These are phyloP conservation scores for Panthera uncia DNA, from an alignment of 2,113 vertebrate species.

Conservation along the genomic window DNA sequence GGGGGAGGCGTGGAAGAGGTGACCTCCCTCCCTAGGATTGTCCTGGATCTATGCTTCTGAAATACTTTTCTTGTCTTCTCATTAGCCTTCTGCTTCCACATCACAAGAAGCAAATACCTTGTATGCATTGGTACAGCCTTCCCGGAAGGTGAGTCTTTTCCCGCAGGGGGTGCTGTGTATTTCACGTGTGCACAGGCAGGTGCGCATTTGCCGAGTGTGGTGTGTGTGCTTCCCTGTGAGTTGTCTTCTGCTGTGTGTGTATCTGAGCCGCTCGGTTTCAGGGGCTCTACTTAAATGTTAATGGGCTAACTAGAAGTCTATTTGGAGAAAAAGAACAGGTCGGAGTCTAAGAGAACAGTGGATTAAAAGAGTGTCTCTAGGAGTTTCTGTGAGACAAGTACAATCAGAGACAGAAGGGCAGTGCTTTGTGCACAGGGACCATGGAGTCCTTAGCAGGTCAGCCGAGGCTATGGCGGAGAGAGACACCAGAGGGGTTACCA, in stretches of 20 bases:
- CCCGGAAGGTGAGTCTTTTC: conserved; percentile 41
- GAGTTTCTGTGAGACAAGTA: not conserved
- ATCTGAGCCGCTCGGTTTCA: not conserved
- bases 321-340: not conserved
- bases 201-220: not conserved
- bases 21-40: not conserved
- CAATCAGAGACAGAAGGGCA: not conserved
- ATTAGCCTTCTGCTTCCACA: conserved; percentile 5
- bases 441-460: not conserved
- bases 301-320: not conserved
- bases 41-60: not conserved
- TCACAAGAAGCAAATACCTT: not conserved
- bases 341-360: not conserved
- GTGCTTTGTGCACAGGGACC: not conserved
- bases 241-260: not conserved
- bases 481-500: not conserved
- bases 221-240: not conserved
- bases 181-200: not conserved
- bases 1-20: not conserved
- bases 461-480: not conserved
- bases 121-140: conserved; percentile 9
- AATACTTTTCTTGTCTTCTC: not conserved
- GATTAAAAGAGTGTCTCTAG: not conserved
- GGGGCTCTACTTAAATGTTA: not conserved
- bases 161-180: too few relatives aligned